Conservation (phyloP, 2,113 vertebrate genomes). For the Himantopus leucocephalus region DNA sequence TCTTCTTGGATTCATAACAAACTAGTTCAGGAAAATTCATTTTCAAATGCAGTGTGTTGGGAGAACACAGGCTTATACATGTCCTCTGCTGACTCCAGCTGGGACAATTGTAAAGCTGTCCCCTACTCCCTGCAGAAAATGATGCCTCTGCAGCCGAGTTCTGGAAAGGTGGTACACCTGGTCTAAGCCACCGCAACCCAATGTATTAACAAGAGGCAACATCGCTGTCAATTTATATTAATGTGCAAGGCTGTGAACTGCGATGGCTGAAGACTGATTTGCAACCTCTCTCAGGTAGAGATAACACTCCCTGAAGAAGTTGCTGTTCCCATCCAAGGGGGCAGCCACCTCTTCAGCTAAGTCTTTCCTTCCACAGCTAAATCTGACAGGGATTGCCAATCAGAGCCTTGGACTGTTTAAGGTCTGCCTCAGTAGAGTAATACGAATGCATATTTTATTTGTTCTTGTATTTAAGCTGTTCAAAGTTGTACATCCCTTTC, state of each 20-base stretch:
- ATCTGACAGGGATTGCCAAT: background rate
- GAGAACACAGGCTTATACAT: background rate
- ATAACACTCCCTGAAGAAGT: background rate
- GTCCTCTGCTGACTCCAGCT: background rate
- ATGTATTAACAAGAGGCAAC: background rate
- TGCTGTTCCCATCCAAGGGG: background rate
- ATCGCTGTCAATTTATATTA: background rate
- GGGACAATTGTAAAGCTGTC: background rate
- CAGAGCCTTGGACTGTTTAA: background rate
- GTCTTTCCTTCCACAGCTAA: background rate
- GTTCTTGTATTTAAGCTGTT: background rate
- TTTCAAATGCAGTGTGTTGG: background rate
- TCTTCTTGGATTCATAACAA: background rate
- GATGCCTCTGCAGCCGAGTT: background rate
- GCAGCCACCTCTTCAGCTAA: background rate
- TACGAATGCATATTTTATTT: background rate
- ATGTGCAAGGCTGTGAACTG: background rate
- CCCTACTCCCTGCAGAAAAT: background rate
- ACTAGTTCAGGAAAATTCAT: background rate
- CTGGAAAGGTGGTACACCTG: background rate
- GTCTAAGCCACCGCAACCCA: background rate
- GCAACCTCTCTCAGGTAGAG: background rate
- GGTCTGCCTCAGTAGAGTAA: background rate
- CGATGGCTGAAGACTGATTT: background rate
- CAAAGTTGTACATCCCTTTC: background rate